Evolutionary conservation across 2,797 vertebrate species (phyloP), one percentile per base, ranked within the genome.

Genomic region (Pipistrellus pygmaeus): DNA sequence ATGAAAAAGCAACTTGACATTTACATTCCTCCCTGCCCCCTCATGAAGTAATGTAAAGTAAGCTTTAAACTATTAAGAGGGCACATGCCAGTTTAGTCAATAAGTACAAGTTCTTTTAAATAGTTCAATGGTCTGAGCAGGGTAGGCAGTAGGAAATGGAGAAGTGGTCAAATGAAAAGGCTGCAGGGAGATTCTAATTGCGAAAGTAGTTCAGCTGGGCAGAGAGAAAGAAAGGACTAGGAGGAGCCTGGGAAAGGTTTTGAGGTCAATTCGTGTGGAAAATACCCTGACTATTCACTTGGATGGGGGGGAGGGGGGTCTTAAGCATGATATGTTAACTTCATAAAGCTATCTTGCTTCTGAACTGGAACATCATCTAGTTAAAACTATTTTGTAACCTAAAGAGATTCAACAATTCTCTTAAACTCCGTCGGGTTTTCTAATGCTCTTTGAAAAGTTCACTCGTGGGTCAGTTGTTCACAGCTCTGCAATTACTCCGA

Each of bases 1-100:
- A 69, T 87, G 44, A 75, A 93, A 90, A 94, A 88, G 82, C 25
- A 85, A 71, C 15, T 80, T 90, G 85, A 80, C 23, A 38, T 69
- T 69, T 86, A 51, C 18, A 55, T 66, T 90, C 21, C 25, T 75
- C 4, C 77, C 6, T 4, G 2, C 71, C 7, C 77, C 20, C 21
- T 38, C 27, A 18, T 55, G 15, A 11, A 83, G 53, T 88, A 95
- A 68, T 76, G 66, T n/a, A 32, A 55, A 68, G 32, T 73, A 73
- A 87, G 30, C 11, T 88, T 88, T 87, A 57, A 75, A 85, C 84
- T 55, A 71, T 64, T 66, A 88, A 86, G 48, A 78, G 30, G 23
- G 44, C 44, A 51, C 7, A 6, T 73, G 57, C 21, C 84, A 62
- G 17, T 95, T 83, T 55, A 68, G n/a, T 92, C 73, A 78, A 9